A percentile compares a stretch with the other conserved stretches of the same genome.
Conservation (phyloP, 2,888 invertebrate species). For the Gryllus longicercus region DNA sequence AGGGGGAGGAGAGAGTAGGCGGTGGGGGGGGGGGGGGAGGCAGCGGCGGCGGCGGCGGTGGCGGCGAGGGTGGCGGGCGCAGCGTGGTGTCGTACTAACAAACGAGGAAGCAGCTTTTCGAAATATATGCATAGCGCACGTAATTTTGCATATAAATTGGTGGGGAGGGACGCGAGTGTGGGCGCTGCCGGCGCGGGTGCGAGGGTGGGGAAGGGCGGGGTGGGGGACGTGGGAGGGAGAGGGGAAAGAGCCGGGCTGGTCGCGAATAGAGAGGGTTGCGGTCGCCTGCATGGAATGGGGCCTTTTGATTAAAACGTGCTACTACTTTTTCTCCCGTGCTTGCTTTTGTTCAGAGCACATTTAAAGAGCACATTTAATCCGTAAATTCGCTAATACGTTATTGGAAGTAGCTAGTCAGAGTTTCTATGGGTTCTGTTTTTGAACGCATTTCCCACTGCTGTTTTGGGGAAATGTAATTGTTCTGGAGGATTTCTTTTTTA, state of each 20-base stretch:
- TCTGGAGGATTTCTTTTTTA: too few species aligned
- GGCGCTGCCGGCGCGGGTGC: too few species aligned
- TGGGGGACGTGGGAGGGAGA: background rate
- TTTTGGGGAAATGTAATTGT: too few species aligned
- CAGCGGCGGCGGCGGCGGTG: background rate
- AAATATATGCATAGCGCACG: conserved; percentile 10
- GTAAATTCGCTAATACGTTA: background rate
- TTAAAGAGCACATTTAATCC: background rate
- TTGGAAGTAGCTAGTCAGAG: background rate
- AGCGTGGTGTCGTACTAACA: conserved; percentile 1
- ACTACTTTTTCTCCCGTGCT: background rate
- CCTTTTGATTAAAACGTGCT: background rate
- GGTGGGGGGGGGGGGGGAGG: background rate
- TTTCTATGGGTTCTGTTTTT: background rate
- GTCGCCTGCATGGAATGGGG: conserved; percentile 17
- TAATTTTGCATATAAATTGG: background rate
- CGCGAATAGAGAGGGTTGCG: background rate
- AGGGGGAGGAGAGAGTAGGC: background rate
- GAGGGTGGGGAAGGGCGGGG: background rate
- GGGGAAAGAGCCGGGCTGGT: background rate
- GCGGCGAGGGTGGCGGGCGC: background rate
- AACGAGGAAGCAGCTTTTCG: background rate
- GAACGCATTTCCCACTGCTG: background rate
- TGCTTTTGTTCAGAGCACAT: background rate
- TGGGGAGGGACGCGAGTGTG: background rate